Percentiles rank a stretch among this genome's conserved stretches.
Conservation (phyloP, 2,797 vertebrate species). For the Hephaestus fuliginosus region DNA sequence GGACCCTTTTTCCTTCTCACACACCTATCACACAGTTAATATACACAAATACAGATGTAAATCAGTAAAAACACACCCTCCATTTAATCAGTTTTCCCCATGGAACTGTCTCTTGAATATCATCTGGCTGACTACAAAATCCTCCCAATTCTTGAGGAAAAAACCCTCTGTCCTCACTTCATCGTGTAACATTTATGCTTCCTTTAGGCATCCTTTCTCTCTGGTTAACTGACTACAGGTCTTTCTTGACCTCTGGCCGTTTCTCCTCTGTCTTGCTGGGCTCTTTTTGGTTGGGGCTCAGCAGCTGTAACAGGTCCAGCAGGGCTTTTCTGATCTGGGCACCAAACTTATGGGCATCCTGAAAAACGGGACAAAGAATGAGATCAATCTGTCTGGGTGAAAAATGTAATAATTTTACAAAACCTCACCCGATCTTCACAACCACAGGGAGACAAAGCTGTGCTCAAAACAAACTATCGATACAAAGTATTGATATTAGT, state of each 20-base stretch:
- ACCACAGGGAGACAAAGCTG: background rate
- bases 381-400: background rate
- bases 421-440: background rate
- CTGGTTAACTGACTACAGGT: slow-evolving; percentile 66
- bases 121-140: slow-evolving; percentile 25
- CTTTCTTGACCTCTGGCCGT: slow-evolving; percentile 78
- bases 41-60: slow-evolving; percentile 48
- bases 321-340: slow-evolving; percentile 85
- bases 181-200: slow-evolving; percentile 8
- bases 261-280: slow-evolving; percentile 53
- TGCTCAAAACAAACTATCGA: background rate
- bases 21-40: slow-evolving; percentile 31
- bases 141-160: slow-evolving; percentile 14
- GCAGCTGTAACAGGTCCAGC: slow-evolving; percentile 85
- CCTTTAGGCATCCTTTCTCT: slow-evolving; percentile 28
- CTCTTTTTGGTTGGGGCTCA: slow-evolving; percentile 77
- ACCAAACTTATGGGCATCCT: slow-evolving; percentile 90
- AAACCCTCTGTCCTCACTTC: background rate
- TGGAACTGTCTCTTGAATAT: slow-evolving; percentile 23
- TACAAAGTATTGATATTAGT: background rate
- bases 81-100: background rate
- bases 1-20: slow-evolving; percentile 12
- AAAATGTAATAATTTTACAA: background rate
- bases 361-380: background rate
- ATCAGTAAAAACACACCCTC: slow-evolving; percentile 43